phyloP scores from a whole-genome alignment of 2,797 vertebrate genomes.

The Xiphorhynchus erythropygius region DNA sequence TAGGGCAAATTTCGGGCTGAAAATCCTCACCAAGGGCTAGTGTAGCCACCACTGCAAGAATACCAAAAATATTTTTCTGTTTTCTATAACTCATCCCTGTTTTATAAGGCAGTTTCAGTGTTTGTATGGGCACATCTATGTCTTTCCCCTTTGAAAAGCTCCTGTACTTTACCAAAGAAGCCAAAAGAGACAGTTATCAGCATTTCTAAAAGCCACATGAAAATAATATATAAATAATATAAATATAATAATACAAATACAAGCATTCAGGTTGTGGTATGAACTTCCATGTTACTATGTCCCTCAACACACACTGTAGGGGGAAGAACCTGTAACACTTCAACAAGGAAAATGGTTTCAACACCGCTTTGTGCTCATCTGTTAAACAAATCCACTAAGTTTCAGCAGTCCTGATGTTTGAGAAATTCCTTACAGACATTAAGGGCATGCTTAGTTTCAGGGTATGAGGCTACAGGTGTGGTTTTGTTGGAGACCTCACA shows the following conservation, averaged over 20 bases:
- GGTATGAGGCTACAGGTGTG: background rate
- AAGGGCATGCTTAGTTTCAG: background rate
- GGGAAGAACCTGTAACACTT: background rate
- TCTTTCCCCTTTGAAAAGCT: background rate
- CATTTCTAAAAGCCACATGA: background rate
- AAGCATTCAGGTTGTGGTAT: background rate
- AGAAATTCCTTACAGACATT: background rate
- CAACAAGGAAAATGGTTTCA: background rate
- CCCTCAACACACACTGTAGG: background rate
- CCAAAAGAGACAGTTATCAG: background rate
- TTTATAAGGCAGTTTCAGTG: background rate
- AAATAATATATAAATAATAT: background rate
- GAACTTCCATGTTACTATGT: background rate
- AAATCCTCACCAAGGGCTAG: background rate
- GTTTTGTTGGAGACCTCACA: background rate
- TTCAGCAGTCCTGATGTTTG: rapidly evolving
- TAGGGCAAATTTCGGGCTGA: background rate
- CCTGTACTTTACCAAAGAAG: background rate
- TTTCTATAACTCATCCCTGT: background rate
- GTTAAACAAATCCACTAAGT: background rate
- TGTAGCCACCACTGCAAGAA: background rate
- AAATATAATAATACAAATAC: too few species aligned
- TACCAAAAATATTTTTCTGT: background rate
- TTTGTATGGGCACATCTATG: background rate
- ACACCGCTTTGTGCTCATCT: background rate